Percentiles rank a stretch among this genome's conserved stretches.
Evolutionary conservation across 2,113 vertebrate species (phyloP).

Genomic region (Alaudala cheleensis): DNA sequence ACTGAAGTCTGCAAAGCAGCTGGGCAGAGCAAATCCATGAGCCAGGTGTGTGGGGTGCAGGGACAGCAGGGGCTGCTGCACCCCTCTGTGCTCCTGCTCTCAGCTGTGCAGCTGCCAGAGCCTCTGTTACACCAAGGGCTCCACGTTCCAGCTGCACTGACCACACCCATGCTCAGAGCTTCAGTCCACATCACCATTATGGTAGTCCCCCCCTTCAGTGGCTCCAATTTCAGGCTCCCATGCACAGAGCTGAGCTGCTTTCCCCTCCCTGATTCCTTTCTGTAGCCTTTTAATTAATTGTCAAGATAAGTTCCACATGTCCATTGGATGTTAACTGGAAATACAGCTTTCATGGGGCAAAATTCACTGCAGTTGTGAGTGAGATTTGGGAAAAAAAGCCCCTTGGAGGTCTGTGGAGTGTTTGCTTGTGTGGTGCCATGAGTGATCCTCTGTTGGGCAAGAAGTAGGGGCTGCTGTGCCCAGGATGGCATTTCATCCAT

Average conservation of each 20-base stretch:
- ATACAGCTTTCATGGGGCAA: not conserved
- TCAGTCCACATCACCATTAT: not conserved
- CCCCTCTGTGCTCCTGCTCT: not conserved
- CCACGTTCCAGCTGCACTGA: not conserved
- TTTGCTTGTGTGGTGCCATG: fast-evolving
- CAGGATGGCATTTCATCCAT: not conserved
- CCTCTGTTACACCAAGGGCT: not conserved
- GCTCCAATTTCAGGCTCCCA: not conserved
- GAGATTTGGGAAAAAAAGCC: not conserved
- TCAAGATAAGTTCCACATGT: not conserved
- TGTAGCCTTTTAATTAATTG: not conserved
- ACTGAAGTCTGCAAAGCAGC: not conserved
- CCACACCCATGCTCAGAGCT: not conserved
- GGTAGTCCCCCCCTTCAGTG: not conserved
- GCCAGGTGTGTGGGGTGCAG: not conserved
- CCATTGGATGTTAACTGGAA: not conserved
- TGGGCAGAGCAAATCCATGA: fast-evolving
- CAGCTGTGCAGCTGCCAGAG: not conserved
- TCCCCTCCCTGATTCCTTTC: not conserved
- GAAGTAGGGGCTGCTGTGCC: not conserved
- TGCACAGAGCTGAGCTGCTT: not conserved
- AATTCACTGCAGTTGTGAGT: not conserved
- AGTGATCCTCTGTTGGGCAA: not conserved
- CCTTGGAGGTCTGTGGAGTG: not conserved
- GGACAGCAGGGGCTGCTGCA: not conserved